Evolutionary conservation across 1,140 invertebrate genomes (phyloP).

Genomic region (Delia radicum): DNA sequence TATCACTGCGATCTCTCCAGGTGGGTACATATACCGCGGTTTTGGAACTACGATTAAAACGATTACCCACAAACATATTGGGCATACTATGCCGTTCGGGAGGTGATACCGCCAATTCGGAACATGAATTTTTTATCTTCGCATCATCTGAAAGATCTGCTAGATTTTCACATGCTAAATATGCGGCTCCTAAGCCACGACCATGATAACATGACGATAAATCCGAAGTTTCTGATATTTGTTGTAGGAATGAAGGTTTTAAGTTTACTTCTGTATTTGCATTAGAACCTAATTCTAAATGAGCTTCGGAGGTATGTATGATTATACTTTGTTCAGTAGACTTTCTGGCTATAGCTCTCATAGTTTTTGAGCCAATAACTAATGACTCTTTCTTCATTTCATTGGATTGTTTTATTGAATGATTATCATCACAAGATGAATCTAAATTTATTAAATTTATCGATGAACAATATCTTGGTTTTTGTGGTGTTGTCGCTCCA

Average conservation of each 20-base stretch:
- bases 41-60: constrained; percentile 59
- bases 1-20: constrained; percentile 54
- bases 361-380: constrained; percentile 44
- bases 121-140: constrained; percentile 32
- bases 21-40: constrained; percentile 60
- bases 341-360: constrained; percentile 44
- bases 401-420: constrained; percentile 7
- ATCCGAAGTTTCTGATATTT: constrained; percentile 60
- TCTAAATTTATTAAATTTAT: constrained; percentile 50
- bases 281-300: constrained; percentile 46
- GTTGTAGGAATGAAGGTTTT: background rate
- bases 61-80: constrained; percentile 61
- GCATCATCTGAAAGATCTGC: constrained; percentile 62
- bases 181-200: constrained; percentile 56
- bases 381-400: constrained; percentile 49
- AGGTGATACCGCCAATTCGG: constrained; percentile 30
- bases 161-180: constrained; percentile 67
- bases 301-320: constrained; percentile 58
- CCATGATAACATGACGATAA: constrained; percentile 61
- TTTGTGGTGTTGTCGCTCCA: background rate
- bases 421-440: constrained; percentile 32
- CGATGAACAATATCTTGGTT: constrained; percentile 38
- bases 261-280: background rate
- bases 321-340: constrained; percentile 45
- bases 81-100: constrained; percentile 56